Evolutionary conservation across 2,113 vertebrate species (phyloP).

Genomic region (Leptocoma aspasia): DNA sequence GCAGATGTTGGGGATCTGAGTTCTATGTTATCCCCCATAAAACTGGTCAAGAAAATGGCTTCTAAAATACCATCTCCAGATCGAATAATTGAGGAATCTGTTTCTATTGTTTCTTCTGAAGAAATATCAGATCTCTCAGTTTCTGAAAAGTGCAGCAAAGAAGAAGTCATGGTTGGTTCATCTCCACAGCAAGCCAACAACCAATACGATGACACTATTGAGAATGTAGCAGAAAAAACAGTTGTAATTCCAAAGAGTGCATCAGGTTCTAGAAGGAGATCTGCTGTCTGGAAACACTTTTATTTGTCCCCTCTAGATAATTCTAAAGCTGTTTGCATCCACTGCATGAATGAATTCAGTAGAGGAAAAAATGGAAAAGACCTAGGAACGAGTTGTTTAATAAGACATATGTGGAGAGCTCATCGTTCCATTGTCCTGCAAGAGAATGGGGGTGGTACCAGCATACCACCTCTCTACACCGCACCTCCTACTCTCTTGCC

Average conservation of each 20-base stretch:
- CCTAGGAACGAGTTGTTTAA: slow-evolving; percentile 94
- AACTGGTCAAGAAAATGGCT: slow-evolving; percentile 79
- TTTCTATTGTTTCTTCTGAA: slow-evolving; percentile 74
- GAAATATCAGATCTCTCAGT: slow-evolving; percentile 80
- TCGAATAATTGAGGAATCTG: slow-evolving; percentile 75
- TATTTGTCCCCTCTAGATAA: slow-evolving; percentile 92
- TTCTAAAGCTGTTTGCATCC: slow-evolving; percentile 97
- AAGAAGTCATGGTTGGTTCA: slow-evolving; percentile 65
- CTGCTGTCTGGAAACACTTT: slow-evolving; percentile 98
- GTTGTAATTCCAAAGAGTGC: slow-evolving; percentile 80
- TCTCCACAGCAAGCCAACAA: slow-evolving; percentile 74
- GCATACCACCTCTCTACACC: slow-evolving; percentile 85
- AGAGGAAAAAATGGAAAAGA: slow-evolving; percentile 97
- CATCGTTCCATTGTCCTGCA: slow-evolving; percentile 95
- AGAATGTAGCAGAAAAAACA: slow-evolving; percentile 74
- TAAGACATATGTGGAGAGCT: slow-evolving; percentile 95
- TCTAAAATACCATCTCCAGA: slow-evolving; percentile 83
- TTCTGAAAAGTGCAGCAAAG: slow-evolving; percentile 74
- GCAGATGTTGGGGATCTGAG: slow-evolving; percentile 60
- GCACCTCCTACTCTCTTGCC: slow-evolving; percentile 85
- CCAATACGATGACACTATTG: slow-evolving; percentile 78
- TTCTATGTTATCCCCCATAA: slow-evolving; percentile 77
- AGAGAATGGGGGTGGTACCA: slow-evolving; percentile 87
- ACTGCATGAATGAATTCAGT: slow-evolving; percentile 98
- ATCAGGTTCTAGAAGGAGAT: slow-evolving; percentile 86